Conservation (phyloP, 1,140 invertebrate genomes). For the Platorchestia sp. region DNA sequence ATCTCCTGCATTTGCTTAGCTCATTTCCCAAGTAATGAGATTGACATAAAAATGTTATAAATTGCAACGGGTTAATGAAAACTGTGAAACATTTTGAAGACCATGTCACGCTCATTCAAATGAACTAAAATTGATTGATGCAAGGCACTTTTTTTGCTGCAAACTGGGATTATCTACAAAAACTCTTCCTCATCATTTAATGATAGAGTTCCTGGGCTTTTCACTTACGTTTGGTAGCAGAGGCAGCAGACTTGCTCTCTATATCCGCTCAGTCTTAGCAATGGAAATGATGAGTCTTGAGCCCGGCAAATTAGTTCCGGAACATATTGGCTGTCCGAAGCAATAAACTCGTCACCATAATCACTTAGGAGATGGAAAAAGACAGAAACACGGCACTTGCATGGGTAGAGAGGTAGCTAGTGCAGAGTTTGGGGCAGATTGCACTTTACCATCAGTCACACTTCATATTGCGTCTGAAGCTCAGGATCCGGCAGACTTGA, state of each 20-base stretch:
- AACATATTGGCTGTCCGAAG: slow-evolving; percentile 10
- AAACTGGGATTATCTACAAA: background rate
- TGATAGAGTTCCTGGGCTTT: background rate
- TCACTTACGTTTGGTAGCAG: background rate
- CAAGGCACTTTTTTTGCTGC: background rate
- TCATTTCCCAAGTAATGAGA: background rate
- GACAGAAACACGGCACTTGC: background rate
- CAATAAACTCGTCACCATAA: slow-evolving; percentile 18
- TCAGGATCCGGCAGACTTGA: background rate
- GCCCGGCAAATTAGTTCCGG: background rate
- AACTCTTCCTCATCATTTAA: background rate
- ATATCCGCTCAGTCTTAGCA: background rate
- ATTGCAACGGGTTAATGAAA: background rate
- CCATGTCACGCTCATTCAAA: background rate
- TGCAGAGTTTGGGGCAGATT: background rate
- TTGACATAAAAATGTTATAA: background rate
- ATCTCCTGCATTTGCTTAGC: background rate
- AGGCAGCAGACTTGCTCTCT: background rate
- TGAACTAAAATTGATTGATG: background rate
- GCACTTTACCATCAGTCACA: background rate
- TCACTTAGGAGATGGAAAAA: background rate
- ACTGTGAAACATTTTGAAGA: background rate
- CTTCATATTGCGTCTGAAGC: background rate
- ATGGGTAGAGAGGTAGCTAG: background rate
- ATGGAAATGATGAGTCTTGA: slow-evolving; percentile 17